These are phyloP conservation scores for Lasioglossum vierecki DNA, from an alignment of 2,888 invertebrate genomes.

Conservation along the genomic window DNA sequence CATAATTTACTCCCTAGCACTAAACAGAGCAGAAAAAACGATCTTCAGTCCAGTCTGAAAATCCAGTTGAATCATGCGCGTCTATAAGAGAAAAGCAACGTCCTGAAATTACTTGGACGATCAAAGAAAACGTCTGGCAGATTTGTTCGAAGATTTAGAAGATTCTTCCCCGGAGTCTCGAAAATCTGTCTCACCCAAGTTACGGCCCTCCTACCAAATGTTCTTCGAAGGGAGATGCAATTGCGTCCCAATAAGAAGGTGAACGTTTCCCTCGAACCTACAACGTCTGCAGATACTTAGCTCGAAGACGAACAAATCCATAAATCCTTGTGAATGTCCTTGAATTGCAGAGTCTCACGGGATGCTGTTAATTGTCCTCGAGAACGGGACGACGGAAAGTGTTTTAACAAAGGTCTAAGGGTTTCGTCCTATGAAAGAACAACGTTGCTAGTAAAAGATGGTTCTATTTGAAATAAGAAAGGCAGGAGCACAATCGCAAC, in stretches of 20 bases:
- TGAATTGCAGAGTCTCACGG: neutral
- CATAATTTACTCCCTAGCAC: neutral
- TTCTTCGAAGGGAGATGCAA: neutral
- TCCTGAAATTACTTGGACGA: neutral
- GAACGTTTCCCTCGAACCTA: neutral
- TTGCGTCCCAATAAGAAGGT: slow-evolving; percentile 1
- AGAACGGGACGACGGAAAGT: neutral
- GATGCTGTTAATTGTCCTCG: neutral
- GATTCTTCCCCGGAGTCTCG: neutral
- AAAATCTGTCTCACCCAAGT: neutral
- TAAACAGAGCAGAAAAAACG: neutral
- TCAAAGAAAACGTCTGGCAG: neutral
- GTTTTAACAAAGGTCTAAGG: neutral
- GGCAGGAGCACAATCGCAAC: neutral
- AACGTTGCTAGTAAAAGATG: neutral
- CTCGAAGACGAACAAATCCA: neutral
- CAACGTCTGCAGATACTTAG: neutral
- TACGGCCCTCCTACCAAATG: neutral
- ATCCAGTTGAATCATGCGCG: neutral
- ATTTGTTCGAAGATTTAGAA: neutral
- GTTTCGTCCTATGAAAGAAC: neutral
- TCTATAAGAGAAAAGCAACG: neutral
- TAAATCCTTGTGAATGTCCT: neutral
- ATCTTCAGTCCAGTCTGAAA: neutral
- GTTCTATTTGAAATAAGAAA: neutral